A percentile compares a stretch with the other conserved stretches of the same genome.
phyloP scores from a whole-genome alignment of 2,113 vertebrate genomes.

The Pollachius pollachius region DNA sequence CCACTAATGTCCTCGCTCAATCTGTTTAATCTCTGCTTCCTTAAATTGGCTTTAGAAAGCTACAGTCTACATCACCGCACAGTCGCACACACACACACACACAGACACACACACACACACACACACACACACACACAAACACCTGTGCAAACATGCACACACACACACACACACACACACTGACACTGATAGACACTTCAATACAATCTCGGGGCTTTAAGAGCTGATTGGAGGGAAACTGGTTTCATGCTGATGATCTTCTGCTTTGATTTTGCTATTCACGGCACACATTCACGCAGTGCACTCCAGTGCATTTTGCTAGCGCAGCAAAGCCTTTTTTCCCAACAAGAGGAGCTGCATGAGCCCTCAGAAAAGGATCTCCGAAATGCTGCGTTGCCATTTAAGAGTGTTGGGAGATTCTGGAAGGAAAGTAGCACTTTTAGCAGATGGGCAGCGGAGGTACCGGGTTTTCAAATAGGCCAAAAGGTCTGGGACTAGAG shows the following conservation, averaged over 20 bases:
- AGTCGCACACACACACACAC: neutral
- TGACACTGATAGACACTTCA: neutral
- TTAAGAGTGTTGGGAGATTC: conserved; percentile 46
- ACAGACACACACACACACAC: neutral
- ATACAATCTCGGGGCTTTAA: conserved; percentile 13
- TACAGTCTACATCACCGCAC: conserved; percentile 3
- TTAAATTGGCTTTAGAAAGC: conserved; percentile 19
- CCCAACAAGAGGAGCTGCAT: conserved; percentile 31
- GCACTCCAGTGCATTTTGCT: conserved; percentile 47
- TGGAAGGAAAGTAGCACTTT: conserved; percentile 31
- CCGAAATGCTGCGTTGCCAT: conserved; percentile 46
- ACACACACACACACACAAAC: conserved; percentile 5
- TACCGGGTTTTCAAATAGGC: conserved; percentile 39
- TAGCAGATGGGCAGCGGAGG: conserved; percentile 43
- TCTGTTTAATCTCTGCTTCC: conserved; percentile 14
- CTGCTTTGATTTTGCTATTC: conserved; percentile 39
- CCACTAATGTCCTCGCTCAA: conserved; percentile 16
- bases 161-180: conserved; percentile 1
- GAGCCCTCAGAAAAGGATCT: conserved; percentile 30
- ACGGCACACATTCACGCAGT: conserved; percentile 42
- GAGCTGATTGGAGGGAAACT: conserved; percentile 35
- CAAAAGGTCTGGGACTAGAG: neutral
- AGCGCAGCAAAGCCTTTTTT: conserved; percentile 53
- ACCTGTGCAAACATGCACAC: neutral
- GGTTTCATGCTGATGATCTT: conserved; percentile 47